Evolutionary conservation across 1,140 invertebrate species (phyloP), one percentile per base, ranked within the genome.

Genomic region (Pygmarrhopalites habei): DNA sequence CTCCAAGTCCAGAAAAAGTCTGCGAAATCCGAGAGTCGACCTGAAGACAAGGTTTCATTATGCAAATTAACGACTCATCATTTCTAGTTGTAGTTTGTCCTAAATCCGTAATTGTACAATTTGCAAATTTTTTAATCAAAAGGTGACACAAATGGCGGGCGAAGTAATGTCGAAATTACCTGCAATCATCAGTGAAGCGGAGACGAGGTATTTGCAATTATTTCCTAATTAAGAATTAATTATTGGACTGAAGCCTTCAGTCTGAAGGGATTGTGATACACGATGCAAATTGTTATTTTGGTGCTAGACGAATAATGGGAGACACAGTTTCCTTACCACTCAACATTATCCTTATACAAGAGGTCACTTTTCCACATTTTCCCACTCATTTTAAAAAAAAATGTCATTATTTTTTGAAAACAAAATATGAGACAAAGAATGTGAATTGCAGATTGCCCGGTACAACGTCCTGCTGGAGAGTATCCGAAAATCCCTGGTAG

Each of bases 301-400:
- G n/a, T n/a, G n/a, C n/a, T n/a, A 82, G 83, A 21, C 84, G 83
- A 63, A 76, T 88, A 62, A 84, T 90, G 70, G 85, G 86, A 0
- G 72, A 80, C 0, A 80, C 83, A 60, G 86, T 86, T 61, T 41
- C 49, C 7, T 82, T 81, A 60, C 88, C 89, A 0, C 77, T 92
- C 67, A 86, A 89, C 72, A 86, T 91, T 4, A 88, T 91, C 0
- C 75, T 92, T 25, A 76, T 92, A 43, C 89, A 92, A 75, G 89
- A 92, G 28, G 60, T 62, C n/a, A n/a, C n/a, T n/a, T n/a, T n/a
- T n/a, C n/a, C n/a, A n/a, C n/a, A n/a, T n/a, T n/a, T n/a, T n/a
- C n/a, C n/a, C n/a, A n/a, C n/a, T n/a, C n/a, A n/a, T n/a, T n/a
- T n/a, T n/a, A n/a, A n/a, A n/a, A n/a, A n/a, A n/a, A n/a, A n/a